Evolutionary conservation across 1,140 invertebrate species (phyloP).

Genomic region (Himalopsyche phryganea): DNA sequence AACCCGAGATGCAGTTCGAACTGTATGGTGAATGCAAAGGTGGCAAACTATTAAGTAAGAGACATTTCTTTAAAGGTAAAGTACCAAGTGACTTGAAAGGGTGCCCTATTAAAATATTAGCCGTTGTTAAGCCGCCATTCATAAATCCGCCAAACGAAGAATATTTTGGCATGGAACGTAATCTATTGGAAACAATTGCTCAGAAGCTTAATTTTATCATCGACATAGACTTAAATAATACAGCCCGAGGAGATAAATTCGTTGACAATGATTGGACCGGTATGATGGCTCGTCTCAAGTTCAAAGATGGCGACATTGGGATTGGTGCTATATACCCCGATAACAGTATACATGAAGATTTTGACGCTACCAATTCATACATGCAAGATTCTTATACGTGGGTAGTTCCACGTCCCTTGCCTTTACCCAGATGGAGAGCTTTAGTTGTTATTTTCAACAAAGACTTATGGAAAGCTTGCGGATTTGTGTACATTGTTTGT

Average conservation of each 20-base stretch:
- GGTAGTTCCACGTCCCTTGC: constrained; percentile 47
- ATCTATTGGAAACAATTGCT: constrained; percentile 36
- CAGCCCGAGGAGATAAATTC: constrained; percentile 44
- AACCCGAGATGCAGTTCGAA: constrained; percentile 34
- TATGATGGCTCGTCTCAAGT: constrained; percentile 41
- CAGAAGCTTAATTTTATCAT: constrained; percentile 37
- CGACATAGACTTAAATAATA: constrained; percentile 36
- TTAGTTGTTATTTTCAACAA: constrained; percentile 46
- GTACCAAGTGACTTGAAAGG: constrained; percentile 40
- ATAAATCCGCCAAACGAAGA: constrained; percentile 35
- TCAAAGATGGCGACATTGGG: constrained; percentile 47
- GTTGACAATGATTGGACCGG: constrained; percentile 45
- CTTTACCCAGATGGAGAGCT: constrained; percentile 46
- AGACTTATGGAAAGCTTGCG: constrained; percentile 45
- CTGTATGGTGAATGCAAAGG: constrained; percentile 38
- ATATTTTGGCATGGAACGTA: constrained; percentile 39
- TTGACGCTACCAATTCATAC: constrained; percentile 50
- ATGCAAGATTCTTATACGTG: constrained; percentile 53
- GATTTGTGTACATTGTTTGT: constrained; percentile 43
- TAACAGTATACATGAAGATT: constrained; percentile 51
- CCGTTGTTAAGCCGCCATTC: constrained; percentile 42
- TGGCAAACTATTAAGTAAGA: constrained; percentile 35
- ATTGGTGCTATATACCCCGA: constrained; percentile 55
- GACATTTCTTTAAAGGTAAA: constrained; percentile 37
- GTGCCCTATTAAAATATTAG: constrained; percentile 39